phyloP scores from a whole-genome alignment of 2,113 vertebrate species.

The Nycticebus coucang region DNA sequence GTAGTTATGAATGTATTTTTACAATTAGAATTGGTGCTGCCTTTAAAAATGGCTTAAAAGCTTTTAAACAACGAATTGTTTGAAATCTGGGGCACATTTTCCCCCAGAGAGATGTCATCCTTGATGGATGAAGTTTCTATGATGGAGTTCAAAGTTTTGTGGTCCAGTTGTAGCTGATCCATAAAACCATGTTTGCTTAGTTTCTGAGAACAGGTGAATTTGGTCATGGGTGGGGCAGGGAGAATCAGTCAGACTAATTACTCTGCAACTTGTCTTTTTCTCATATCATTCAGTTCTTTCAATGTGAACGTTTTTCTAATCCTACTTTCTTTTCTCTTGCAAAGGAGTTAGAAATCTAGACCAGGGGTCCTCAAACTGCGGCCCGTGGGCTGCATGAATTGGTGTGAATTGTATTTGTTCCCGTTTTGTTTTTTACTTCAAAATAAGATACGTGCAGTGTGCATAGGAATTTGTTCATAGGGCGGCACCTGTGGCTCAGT shows the following conservation, averaged over 20 bases:
- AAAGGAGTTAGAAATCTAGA: background rate
- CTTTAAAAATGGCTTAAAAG: slow-evolving; percentile 16
- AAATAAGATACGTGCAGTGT: too few relatives aligned
- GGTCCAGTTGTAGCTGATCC: background rate
- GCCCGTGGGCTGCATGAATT: too few relatives aligned
- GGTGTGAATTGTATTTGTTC: too few relatives aligned
- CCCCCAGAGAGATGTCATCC: background rate
- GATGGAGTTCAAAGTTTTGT: background rate
- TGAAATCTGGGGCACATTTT: background rate
- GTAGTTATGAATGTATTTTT: background rate
- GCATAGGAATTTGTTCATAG: too few relatives aligned
- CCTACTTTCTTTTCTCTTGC: background rate
- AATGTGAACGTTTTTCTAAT: background rate
- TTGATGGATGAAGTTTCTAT: background rate
- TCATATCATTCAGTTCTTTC: background rate
- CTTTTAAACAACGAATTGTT: background rate
- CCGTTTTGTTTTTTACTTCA: too few relatives aligned
- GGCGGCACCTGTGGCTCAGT: too few relatives aligned
- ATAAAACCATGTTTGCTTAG: background rate
- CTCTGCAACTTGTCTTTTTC: background rate
- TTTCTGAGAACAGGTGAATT: background rate
- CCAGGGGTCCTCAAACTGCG: too few relatives aligned
- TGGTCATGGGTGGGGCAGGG: background rate
- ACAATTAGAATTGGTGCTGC: background rate
- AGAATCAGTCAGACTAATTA: background rate